Conservation (phyloP, 2,113 vertebrate species). For the Strix uralensis region DNA sequence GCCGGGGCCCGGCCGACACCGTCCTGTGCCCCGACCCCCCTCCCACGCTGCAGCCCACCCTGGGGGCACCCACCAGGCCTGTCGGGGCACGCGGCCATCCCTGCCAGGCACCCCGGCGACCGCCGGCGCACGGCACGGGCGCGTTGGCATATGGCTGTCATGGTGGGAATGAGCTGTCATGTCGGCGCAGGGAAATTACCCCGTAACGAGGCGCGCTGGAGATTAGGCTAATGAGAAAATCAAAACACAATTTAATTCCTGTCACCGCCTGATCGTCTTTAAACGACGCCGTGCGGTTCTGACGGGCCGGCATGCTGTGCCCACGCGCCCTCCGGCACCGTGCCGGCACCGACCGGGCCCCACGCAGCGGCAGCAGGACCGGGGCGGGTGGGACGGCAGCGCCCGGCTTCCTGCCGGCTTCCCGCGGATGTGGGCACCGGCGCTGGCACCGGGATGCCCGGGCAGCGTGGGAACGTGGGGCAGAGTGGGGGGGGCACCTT, state of each 20-base stretch:
- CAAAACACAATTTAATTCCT: conserved; percentile 87
- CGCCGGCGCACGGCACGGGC: not conserved
- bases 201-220: conserved; percentile 80
- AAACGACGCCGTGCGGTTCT: not conserved
- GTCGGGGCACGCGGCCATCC: fast-evolving
- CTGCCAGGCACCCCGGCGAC: not conserved
- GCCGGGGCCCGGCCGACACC: fast-evolving
- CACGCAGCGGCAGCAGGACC: not conserved
- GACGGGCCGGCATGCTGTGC: not conserved
- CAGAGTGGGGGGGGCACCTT: not conserved
- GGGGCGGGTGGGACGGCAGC: not conserved
- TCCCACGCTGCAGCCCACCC: not conserved
- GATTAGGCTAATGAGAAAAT: conserved; percentile 90
- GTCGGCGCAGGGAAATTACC: conserved; percentile 76
- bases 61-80: no score
- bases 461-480: not conserved
- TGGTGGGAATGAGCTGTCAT: conserved; percentile 76
- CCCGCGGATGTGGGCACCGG: conserved; percentile 26
- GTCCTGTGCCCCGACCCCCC: fast-evolving
- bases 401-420: not conserved
- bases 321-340: conserved; percentile 74
- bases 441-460: not conserved
- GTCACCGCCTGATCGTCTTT: conserved; percentile 77
- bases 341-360: not conserved
- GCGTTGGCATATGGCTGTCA: conserved; percentile 76